Base-by-base conservation (phyloP, 1,140 invertebrate genomes). In the Eumeta japonica region DNA sequence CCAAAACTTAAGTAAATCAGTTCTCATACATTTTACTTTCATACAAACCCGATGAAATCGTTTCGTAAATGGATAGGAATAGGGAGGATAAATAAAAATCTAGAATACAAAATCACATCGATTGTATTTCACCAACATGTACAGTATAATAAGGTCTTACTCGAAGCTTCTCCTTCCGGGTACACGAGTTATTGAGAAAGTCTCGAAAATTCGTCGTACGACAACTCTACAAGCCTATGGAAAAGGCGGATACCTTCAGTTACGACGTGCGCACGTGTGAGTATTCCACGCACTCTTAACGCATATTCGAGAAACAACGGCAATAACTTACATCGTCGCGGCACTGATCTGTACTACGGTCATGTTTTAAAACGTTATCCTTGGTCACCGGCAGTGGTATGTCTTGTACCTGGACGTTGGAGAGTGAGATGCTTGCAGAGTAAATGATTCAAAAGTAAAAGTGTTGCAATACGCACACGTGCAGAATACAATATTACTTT, bases 121-220 rank as follows among this genome's bases (percentile, higher is more conserved):
- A 75, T 67, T 75, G 71, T 75, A 75, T 70, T 74, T 70, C 66
- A 75, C 59, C 66, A 75, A 72, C 67, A 72, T 70, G 61, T 74
- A 74, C 31, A 33, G 3, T 20, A 37, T 60, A 72, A 58, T 65
- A 71, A 68, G 58, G 56, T 71, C 62, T 70, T 70, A 66, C 63
- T 61, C 53, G 53, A 71, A 71, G 60, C 64, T 7, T 14, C 7
- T 13, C 16, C 16, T 12, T 35, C 33, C 10, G 17, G 9, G 4
- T 9, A 13, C 7, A 35, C 14, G 14, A 9, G 14, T 7, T 35
- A 35, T 35, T 19, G 4, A 7, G 9, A 35, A 5, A 12, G 16
- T 19, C 16, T 16, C 18, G 9, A 4, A 35, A 35, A 14, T 5
- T 16, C 14, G n/a, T n/a, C n/a, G n/a, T n/a, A n/a, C n/a, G n/a